Conservation (phyloP, 2,888 invertebrate genomes). For the Eretmocerus hayati region DNA sequence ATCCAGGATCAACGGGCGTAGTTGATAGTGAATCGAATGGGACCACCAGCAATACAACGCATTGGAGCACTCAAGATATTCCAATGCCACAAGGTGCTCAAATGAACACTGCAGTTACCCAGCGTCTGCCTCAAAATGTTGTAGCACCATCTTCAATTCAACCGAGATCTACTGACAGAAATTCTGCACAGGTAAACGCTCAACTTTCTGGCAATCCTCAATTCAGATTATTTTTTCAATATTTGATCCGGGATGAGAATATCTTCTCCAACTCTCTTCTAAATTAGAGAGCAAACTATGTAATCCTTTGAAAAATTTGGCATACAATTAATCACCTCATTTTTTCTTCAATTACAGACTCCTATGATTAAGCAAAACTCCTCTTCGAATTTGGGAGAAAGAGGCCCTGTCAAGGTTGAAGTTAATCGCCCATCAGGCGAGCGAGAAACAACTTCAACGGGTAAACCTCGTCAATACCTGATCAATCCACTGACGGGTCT, state of each 20-base stretch:
- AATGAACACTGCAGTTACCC: conserved; percentile 25
- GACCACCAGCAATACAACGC: conserved; percentile 25
- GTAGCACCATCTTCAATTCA: conserved; percentile 25
- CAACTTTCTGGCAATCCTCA: too few species aligned
- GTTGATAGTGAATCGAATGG: conserved; percentile 28
- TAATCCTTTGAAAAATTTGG: too few species aligned
- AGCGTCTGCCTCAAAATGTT: not conserved
- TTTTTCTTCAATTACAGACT: not conserved
- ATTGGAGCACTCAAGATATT: conserved; percentile 36
- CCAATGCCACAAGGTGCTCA: conserved; percentile 36
- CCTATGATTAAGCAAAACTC: not conserved
- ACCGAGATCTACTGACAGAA: conserved; percentile 22
- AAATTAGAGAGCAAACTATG: too few species aligned
- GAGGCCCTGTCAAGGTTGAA: not conserved
- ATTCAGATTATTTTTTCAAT: not conserved
- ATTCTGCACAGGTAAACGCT: conserved; percentile 10
- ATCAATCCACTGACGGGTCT: conserved; percentile 87
- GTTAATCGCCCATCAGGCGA: conserved; percentile 42
- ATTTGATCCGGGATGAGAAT: not conserved
- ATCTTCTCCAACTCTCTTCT: not conserved
- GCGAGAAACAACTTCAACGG: conserved; percentile 53
- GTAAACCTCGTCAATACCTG: conserved; percentile 71
- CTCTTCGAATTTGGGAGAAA: not conserved
- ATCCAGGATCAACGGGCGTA: conserved; percentile 14
- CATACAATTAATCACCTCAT: not conserved